A percentile compares a stretch with the other conserved stretches of the same genome.
Evolutionary conservation across 2,888 invertebrate genomes (phyloP).

Genomic region (Meghimatium bilineatum): DNA sequence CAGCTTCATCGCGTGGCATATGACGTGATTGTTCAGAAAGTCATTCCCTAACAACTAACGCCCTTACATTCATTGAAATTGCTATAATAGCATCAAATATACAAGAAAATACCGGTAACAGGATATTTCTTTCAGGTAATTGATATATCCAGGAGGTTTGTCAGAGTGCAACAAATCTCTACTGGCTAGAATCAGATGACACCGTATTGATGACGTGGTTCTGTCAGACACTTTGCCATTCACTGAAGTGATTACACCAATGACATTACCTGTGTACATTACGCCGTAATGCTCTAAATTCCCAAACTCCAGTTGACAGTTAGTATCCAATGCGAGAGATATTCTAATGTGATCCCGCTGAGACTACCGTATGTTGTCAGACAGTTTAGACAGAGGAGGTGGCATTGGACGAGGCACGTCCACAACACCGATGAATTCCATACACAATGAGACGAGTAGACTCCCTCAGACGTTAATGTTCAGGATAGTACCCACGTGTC

Average conservation of each 20-base stretch:
- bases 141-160: slow-evolving; percentile 1
- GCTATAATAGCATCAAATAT: too few relatives aligned
- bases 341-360: not conserved
- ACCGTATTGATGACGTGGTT: not conserved
- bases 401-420: too few relatives aligned
- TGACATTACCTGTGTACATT: too few relatives aligned
- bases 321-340: not conserved
- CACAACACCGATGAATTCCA: too few relatives aligned
- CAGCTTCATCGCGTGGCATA: slow-evolving; percentile 34
- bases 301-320: not conserved
- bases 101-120: not conserved
- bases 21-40: slow-evolving; percentile 15
- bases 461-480: too few relatives aligned
- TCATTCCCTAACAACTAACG: too few relatives aligned
- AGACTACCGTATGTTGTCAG: not conserved
- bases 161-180: not conserved
- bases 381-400: too few relatives aligned
- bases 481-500: too few relatives aligned
- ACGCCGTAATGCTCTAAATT: too few relatives aligned
- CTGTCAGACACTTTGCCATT: not conserved
- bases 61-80: too few relatives aligned
- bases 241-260: not conserved
- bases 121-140: slow-evolving; percentile 1
- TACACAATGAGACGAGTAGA: too few relatives aligned
- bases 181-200: not conserved